Evolutionary conservation across 2,888 invertebrate species (phyloP), one percentile per base, ranked within the genome.

Genomic region (Zygothrica quintamaculata): DNA sequence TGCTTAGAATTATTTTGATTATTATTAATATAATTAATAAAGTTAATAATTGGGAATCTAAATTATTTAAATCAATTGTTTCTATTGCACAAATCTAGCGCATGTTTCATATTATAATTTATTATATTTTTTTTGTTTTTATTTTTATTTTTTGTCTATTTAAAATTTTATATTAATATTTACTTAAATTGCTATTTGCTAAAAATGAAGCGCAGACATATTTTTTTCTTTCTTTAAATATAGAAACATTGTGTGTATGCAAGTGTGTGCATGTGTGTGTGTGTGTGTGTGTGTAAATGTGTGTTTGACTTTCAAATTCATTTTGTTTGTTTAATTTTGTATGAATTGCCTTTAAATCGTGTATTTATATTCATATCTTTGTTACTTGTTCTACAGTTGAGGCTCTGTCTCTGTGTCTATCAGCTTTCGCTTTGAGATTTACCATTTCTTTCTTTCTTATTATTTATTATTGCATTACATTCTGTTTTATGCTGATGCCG

Each of bases 401-500:
- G n/a, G n/a, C n/a, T n/a, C 18, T 5, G 18, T 3, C 3, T 22
- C 18, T 22, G 3, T 22, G 18, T 22, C 18, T 5, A 22, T 22
- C 18, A 5, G 18, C 59, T 74, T 70, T 61, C 40, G 36, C 43
- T 51, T 48, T 33, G 15, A 55, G 53, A 53, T 73, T 74, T 48
- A 53, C 26, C 48, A 39, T 34, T 59, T 72, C 57, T 60, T 68
- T 47, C 48, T 65, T 25, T 44, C 40, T 58, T 58, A 9, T 37
- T 12, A 6, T 44, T 22, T 43, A 36, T 13, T 7, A 33, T 50
- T 52, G 42, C 26, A 46, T 44, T 64, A 61, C 37, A 48, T 70
- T 64, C 43, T 64, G 64, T 58, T 66, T 72, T 47, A 67, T 75
- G 76, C 76, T 69, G 78, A 76, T 72, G 57, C 57, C 57, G 62